Evolutionary conservation across 2,888 invertebrate genomes (phyloP), one percentile per base, ranked within the genome.

Genomic region (Pheosia tremula): DNA sequence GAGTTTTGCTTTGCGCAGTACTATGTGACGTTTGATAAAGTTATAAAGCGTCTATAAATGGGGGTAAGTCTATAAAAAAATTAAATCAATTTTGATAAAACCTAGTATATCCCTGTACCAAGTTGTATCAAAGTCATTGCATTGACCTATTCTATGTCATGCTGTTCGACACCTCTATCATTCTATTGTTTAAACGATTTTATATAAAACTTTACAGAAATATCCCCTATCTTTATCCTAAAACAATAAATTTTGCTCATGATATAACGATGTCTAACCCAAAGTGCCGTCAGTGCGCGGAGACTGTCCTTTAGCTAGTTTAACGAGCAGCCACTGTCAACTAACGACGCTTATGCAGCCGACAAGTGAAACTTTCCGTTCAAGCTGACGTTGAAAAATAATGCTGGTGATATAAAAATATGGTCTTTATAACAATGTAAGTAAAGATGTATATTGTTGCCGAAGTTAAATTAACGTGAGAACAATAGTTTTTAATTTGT

Each of bases 291-390:
- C 50, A 24, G 24, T 8, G 24, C 6, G 49, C 3, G 13, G 13
- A 24, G 24, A 24, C 24, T 13, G 50, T 24, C 50, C 50, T 50
- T 50, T 50, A 50, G 24, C 50, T 24, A 50, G 50, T 50, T 50
- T 24, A 50, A 50, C 50, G 50, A 50, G 50, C 50, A 24, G 50
- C 7, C 50, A 24, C 50, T 50, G 50, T 50, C 50, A 24, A 24
- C 13, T 50, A 50, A 50, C 50, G 5, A 24, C 50, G 50, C 24
- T 50, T 50, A 50, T 50, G 13, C 8, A 50, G 24, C 4, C 50
- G 50, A 50, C 50, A 50, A 50, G 24, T 50, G 13, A 13, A 50
- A 24, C 50, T 50, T 50, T 8, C 50, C 24, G 24, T 24, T 4
- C 6, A 50, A 3, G 24, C 24, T 13, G 5, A 50, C 50, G 50